A percentile compares a stretch with the other conserved stretches of the same genome.
Conservation (phyloP, 2,797 vertebrate genomes). For the Poeciliopsis gracilis region DNA sequence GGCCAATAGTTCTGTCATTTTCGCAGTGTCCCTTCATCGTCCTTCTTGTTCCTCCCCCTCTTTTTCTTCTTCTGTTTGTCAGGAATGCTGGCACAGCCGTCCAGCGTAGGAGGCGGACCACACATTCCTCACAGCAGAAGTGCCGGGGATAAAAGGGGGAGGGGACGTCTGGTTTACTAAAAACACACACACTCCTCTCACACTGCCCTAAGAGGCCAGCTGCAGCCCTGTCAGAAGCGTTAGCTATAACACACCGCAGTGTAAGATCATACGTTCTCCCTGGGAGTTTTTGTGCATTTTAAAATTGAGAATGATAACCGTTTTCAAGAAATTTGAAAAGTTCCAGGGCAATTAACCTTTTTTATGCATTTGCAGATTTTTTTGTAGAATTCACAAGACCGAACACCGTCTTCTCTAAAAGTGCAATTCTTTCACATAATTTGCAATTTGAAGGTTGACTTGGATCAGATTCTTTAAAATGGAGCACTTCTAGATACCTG, state of each 20-base stretch:
- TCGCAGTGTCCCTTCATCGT: conserved; percentile 40
- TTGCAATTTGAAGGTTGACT: conserved; percentile 12
- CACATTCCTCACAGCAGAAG: conserved; percentile 85
- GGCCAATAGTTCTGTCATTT: conserved; percentile 39
- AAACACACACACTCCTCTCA: conserved; percentile 47
- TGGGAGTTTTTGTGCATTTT: conserved; percentile 16
- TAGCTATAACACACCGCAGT: conserved; percentile 66
- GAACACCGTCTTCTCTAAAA: not conserved
- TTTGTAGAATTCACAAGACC: not conserved
- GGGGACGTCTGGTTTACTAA: conserved; percentile 71
- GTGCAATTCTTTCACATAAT: not conserved
- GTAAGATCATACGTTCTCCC: conserved; percentile 49
- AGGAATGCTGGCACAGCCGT: conserved; percentile 85
- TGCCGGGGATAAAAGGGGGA: conserved; percentile 68
- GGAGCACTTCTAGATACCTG: conserved; percentile 38
- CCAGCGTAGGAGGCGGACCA: conserved; percentile 79
- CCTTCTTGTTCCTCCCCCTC: conserved; percentile 26
- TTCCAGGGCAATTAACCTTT: not conserved
- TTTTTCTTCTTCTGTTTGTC: conserved; percentile 64
- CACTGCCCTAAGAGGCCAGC: conserved; percentile 67
- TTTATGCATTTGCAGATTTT: conserved; percentile 6
- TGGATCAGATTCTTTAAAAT: conserved; percentile 20
- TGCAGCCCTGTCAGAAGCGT: conserved; percentile 67
- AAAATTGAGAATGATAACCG: conserved; percentile 29
- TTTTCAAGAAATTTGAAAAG: conserved; percentile 20